phyloP scores from a whole-genome alignment of 2,113 vertebrate genomes.

The Abramis brama region DNA sequence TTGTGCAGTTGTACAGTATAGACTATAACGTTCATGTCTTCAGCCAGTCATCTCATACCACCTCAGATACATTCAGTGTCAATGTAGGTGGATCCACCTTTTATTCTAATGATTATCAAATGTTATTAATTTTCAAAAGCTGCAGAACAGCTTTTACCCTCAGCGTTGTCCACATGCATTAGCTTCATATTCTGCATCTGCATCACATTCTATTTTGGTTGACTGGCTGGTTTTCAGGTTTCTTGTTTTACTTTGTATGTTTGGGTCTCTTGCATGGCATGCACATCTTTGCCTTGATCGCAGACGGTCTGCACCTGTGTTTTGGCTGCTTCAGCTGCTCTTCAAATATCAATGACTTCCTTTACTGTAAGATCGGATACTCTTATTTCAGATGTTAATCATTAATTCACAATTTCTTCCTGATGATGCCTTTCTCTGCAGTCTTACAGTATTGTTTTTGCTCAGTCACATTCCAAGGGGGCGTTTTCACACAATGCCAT shows the following conservation, averaged over 20 bases:
- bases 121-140: neutral
- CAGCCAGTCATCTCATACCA: neutral
- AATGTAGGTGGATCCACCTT: neutral
- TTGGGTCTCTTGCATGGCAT: constrained; percentile 7
- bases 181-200: constrained; percentile 1
- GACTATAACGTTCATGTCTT: neutral
- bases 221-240: constrained; percentile 6
- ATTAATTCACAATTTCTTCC: constrained; percentile 2
- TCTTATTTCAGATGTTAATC: constrained; percentile 24
- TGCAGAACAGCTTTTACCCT: neutral
- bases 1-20: neutral
- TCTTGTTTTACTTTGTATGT: constrained; percentile 27
- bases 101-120: neutral
- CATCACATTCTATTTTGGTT: neutral
- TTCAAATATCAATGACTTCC: constrained; percentile 29
- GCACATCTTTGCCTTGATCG: constrained; percentile 21
- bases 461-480: neutral
- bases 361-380: neutral
- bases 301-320: constrained; percentile 17
- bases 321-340: constrained; percentile 28
- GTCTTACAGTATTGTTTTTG: neutral
- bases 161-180: neutral
- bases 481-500: too few relatives aligned
- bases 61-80: neutral
- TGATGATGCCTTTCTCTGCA: neutral